Evolutionary conservation across 2,888 invertebrate genomes (phyloP).

Genomic region (Drosophila testacea): DNA sequence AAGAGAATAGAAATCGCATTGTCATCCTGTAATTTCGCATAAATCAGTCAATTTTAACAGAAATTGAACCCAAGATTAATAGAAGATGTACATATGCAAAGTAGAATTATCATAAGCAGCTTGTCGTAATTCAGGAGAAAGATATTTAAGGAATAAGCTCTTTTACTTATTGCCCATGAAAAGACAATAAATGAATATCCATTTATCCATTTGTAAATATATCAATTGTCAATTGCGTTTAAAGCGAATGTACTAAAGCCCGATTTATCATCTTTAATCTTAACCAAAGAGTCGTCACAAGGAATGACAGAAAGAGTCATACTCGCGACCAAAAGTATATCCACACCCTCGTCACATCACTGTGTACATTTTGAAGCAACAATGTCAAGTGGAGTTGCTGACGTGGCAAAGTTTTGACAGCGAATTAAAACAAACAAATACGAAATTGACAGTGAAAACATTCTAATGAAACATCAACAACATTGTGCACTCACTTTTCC

Average conservation of each 20-base stretch:
- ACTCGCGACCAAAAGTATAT: background rate
- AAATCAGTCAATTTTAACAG: conserved; percentile 18
- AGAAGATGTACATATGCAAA: conserved; percentile 5
- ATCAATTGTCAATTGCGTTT: conserved; percentile 18
- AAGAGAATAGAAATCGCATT: conserved; percentile 31
- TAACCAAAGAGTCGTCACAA: background rate
- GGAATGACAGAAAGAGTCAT: background rate
- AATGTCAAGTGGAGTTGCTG: conserved; percentile 48
- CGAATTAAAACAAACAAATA: conserved; percentile 57
- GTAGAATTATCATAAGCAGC: conserved; percentile 9
- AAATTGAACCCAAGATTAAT: conserved; percentile 3
- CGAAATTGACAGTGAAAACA: conserved; percentile 47
- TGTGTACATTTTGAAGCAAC: conserved; percentile 1
- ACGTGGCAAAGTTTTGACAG: conserved; percentile 59
- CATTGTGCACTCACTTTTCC: conserved; percentile 8
- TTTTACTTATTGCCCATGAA: background rate
- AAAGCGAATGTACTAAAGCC: conserved; percentile 13
- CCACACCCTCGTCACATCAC: background rate
- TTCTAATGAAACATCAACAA: conserved; percentile 54
- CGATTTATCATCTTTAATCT: conserved; percentile 56
- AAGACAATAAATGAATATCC: conserved; percentile 9
- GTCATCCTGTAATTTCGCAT: conserved; percentile 35
- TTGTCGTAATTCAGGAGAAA: background rate
- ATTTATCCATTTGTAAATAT: conserved; percentile 15
- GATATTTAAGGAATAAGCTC: background rate